phyloP scores from a whole-genome alignment of 2,888 invertebrate species.

The Diarsia dahlii region DNA sequence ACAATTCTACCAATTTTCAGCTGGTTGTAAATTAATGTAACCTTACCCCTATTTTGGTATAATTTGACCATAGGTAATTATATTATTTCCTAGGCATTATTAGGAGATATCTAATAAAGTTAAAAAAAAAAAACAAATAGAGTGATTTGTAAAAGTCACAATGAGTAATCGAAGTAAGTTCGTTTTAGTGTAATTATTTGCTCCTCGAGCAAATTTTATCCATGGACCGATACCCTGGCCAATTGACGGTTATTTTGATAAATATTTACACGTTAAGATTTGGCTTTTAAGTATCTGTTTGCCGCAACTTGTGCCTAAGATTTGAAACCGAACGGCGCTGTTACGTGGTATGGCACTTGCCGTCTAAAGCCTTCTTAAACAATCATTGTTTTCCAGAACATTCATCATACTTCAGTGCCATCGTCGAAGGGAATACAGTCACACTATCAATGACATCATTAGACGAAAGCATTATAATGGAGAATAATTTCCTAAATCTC shows the following conservation, averaged over 20 bases:
- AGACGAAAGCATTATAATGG: constrained; percentile 69
- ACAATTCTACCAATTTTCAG: too few relatives aligned
- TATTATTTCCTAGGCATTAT: background rate
- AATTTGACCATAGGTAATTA: background rate
- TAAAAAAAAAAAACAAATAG: background rate
- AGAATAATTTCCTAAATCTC: constrained; percentile 76
- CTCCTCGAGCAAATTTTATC: background rate
- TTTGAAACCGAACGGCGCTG: background rate
- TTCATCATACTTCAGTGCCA: constrained; percentile 70
- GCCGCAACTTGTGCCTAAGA: background rate
- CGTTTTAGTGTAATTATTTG: background rate
- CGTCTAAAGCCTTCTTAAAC: background rate
- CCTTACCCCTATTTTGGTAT: too few relatives aligned
- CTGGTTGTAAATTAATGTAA: too few relatives aligned
- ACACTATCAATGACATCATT: constrained; percentile 74
- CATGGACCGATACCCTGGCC: background rate
- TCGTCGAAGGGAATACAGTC: constrained; percentile 69
- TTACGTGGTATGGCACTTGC: background rate
- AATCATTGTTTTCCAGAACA: constrained; percentile 67
- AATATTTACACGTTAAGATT: background rate
- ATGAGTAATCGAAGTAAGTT: background rate
- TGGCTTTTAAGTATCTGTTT: background rate
- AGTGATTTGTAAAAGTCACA: background rate
- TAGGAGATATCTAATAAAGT: background rate
- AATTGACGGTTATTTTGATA: background rate